Evolutionary conservation across 2,797 vertebrate genomes (phyloP).

Genomic region (Graptemys geographica): DNA sequence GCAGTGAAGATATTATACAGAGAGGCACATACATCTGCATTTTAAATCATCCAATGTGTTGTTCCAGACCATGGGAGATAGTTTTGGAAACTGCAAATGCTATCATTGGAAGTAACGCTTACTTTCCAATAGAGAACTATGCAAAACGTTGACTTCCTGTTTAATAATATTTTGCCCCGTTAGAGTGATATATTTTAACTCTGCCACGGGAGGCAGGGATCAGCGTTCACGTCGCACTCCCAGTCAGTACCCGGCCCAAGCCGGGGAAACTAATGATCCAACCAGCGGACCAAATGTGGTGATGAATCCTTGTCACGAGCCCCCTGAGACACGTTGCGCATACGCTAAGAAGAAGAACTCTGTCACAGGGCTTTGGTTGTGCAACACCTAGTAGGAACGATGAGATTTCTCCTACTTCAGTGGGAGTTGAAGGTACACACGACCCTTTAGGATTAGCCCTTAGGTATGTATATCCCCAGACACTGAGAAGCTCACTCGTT

Average conservation of each 20-base stretch:
- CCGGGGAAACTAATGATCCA: too few species aligned
- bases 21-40: not conserved
- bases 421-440: not conserved
- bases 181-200: conserved; percentile 20
- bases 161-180: conserved; percentile 42
- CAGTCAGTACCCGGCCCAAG: too few species aligned
- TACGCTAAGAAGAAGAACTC: too few species aligned
- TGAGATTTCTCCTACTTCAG: conserved; percentile 1
- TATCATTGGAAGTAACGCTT: conserved; percentile 70
- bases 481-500: not conserved
- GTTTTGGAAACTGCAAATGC: too few species aligned
- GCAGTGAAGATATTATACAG: not conserved
- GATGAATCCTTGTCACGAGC: too few species aligned
- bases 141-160: conserved; percentile 72
- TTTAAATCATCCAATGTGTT: not conserved
- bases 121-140: conserved; percentile 70
- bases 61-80: conserved; percentile 28
- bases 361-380: conserved; percentile 27
- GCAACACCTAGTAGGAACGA: not conserved
- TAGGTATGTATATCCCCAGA: not conserved
- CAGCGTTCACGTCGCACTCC: too few species aligned
- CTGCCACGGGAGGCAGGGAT: not conserved
- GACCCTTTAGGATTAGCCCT: not conserved
- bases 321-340: too few species aligned
- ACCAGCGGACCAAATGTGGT: too few species aligned